A percentile compares a stretch with the other conserved stretches of the same genome.
These are phyloP conservation scores for Meloe dianella DNA, from an alignment of 2,888 invertebrate genomes.

Conservation along the genomic window DNA sequence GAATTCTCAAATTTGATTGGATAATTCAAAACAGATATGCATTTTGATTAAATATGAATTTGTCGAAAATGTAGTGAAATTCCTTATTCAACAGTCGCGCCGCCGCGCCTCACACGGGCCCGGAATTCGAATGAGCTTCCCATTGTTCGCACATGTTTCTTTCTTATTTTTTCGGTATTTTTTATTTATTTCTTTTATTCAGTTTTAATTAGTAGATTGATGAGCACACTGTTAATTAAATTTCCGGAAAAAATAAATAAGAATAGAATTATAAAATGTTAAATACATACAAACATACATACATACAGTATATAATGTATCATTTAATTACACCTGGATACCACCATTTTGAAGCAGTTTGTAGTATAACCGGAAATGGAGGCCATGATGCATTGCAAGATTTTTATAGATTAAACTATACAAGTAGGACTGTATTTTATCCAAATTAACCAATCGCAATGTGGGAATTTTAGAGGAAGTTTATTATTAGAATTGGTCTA, in stretches of 20 bases:
- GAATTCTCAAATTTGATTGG: too few species aligned
- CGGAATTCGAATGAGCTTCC: conserved; percentile 30
- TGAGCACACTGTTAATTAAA: conserved; percentile 34
- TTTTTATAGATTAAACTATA: conserved; percentile 40
- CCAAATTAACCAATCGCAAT: conserved; percentile 41
- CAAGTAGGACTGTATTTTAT: conserved; percentile 34
- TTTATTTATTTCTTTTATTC: background rate
- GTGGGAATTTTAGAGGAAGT: conserved; percentile 40
- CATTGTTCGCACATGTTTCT: conserved; percentile 24
- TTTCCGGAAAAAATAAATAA: conserved; percentile 37
- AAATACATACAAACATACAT: conserved; percentile 15
- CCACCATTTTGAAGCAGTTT: conserved; percentile 42
- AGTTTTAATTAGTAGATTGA: conserved; percentile 37
- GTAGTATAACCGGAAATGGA: conserved; percentile 43
- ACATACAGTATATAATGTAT: conserved; percentile 15
- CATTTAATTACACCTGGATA: conserved; percentile 25
- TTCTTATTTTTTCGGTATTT: background rate
- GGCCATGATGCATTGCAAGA: conserved; percentile 48
- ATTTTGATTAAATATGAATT: background rate
- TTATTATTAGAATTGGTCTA: conserved; percentile 41
- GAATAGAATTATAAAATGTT: conserved; percentile 32
- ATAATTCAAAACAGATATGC: background rate
- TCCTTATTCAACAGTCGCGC: conserved; percentile 16
- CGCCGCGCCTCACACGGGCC: conserved; percentile 26
- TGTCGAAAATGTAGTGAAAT: conserved; percentile 18